These are phyloP conservation scores for Sardina pilchardus DNA, from an alignment of 2,113 vertebrate genomes.

Conservation along the genomic window DNA sequence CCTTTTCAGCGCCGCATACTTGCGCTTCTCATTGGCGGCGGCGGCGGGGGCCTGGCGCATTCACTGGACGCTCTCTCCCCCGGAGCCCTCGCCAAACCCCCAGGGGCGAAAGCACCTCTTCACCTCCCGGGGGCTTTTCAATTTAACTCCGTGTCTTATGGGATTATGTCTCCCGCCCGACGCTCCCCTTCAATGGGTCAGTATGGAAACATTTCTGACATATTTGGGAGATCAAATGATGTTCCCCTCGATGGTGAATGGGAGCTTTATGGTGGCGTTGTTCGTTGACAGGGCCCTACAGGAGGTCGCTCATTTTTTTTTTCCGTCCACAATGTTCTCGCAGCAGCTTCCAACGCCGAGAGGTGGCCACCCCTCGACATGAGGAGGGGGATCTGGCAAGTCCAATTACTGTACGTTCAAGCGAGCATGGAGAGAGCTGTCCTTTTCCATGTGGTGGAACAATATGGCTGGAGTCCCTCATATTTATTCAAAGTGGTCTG, in stretches of 20 bases:
- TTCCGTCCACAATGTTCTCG: background rate
- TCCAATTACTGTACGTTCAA: background rate
- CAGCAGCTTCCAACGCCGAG: background rate
- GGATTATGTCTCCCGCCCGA: conserved; percentile 70
- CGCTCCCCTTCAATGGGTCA: conserved; percentile 55
- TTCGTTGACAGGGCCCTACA: background rate
- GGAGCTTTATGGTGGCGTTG: background rate
- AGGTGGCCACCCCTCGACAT: background rate
- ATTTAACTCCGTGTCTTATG: conserved; percentile 77
- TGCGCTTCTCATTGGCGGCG: conserved; percentile 64
- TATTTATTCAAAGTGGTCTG: background rate
- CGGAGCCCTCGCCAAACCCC: background rate
- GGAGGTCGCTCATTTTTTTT: background rate
- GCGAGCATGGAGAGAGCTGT: background rate
- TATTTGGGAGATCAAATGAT: conserved; percentile 63
- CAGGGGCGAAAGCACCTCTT: conserved; percentile 43
- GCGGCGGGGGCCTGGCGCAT: background rate
- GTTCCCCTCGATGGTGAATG: conserved; percentile 27
- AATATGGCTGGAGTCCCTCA: background rate
- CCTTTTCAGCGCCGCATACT: conserved; percentile 67
- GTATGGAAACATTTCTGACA: conserved; percentile 79
- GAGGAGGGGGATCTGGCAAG: background rate
- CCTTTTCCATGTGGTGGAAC: background rate
- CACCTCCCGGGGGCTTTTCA: conserved; percentile 77
- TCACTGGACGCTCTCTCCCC: conserved; percentile 18